phyloP scores from a whole-genome alignment of 2,113 vertebrate genomes.

The Nannobrachium achirus region DNA sequence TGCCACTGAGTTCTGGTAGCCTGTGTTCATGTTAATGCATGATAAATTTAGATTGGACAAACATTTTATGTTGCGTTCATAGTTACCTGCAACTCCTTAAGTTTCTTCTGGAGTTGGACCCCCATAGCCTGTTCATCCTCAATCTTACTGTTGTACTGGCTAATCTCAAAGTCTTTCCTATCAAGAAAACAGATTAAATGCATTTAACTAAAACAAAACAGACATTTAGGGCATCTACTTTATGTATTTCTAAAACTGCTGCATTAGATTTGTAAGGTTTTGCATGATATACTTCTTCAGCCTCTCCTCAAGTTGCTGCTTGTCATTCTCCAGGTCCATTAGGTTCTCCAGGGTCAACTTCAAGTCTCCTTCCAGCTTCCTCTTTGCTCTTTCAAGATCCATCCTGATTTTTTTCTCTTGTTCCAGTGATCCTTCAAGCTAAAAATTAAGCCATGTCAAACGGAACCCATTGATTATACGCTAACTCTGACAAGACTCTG shows the following conservation, averaged over 20 bases:
- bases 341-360: conserved; percentile 79
- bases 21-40: no score
- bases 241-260: not conserved
- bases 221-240: not conserved
- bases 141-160: conserved; percentile 82
- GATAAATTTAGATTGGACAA: no score
- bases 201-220: conserved; percentile 10
- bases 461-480: not conserved
- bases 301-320: conserved; percentile 78
- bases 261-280: not conserved
- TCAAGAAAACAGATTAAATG: not conserved
- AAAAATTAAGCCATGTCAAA: conserved; percentile 8
- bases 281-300: conserved; percentile 73
- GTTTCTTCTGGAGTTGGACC: conserved; percentile 88
- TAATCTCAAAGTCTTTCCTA: conserved; percentile 89
- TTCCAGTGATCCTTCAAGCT: conserved; percentile 82
- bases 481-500: no score
- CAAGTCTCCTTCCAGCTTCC: conserved; percentile 81
- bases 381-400: conserved; percentile 79
- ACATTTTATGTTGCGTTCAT: not conserved
- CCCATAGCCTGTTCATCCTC: conserved; percentile 87
- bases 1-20: no score
- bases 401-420: conserved; percentile 82
- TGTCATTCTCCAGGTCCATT: conserved; percentile 83
- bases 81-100: conserved; percentile 89